Evolutionary conservation across 2,888 invertebrate species (phyloP).

Genomic region (Microdon myrmicae): DNA sequence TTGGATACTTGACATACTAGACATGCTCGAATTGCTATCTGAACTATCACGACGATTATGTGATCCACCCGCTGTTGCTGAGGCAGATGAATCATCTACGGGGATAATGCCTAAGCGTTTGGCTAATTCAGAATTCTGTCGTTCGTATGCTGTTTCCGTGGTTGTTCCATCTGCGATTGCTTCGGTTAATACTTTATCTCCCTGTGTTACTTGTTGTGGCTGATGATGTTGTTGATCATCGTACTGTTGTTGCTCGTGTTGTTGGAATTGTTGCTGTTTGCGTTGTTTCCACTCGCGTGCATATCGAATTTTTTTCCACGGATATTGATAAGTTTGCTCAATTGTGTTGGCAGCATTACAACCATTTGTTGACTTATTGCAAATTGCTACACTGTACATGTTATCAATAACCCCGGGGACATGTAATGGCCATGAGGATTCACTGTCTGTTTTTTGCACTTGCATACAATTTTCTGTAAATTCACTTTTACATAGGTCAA

Average conservation of each 20-base stretch:
- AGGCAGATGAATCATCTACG: slow-evolving; percentile 47
- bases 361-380: slow-evolving; percentile 1
- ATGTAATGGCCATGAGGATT: not conserved
- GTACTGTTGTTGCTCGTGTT: slow-evolving; percentile 54
- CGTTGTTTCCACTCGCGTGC: slow-evolving; percentile 66
- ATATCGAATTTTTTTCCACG: slow-evolving; percentile 67
- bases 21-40: slow-evolving; percentile 65
- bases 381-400: not conserved
- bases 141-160: slow-evolving; percentile 30
- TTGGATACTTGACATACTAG: slow-evolving; percentile 62
- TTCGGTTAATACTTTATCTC: slow-evolving; percentile 19
- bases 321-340: slow-evolving; percentile 63
- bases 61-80: slow-evolving; percentile 35
- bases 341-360: slow-evolving; percentile 43
- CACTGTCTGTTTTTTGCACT: slow-evolving; percentile 20
- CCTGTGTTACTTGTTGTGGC: not conserved
- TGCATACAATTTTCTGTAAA: slow-evolving; percentile 11
- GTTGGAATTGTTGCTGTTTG: slow-evolving; percentile 56
- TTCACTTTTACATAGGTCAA: slow-evolving; percentile 4
- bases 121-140: slow-evolving; percentile 43
- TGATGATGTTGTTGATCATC: slow-evolving; percentile 30
- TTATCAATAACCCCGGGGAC: not conserved
- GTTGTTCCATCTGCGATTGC: slow-evolving; percentile 24
- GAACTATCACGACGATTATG: slow-evolving; percentile 65
- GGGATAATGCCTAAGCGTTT: slow-evolving; percentile 42